These are phyloP conservation scores for Channa argus DNA, from an alignment of 2,113 vertebrate species.

Conservation along the genomic window DNA sequence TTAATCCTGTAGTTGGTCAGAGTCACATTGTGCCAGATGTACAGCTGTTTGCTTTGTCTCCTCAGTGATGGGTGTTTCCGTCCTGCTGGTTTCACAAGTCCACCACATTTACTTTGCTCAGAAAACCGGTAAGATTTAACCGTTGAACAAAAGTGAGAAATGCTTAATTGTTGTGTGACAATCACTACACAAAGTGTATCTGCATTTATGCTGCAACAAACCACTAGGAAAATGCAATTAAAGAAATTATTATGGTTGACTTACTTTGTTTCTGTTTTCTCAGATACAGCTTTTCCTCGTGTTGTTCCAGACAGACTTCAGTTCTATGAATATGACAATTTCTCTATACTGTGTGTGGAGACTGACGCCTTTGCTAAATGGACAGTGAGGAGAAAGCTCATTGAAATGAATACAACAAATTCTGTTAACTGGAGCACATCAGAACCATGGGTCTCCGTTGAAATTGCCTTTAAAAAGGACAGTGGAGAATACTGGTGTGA, in stretches of 20 bases:
- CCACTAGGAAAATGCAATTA: no score
- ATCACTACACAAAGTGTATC: no score
- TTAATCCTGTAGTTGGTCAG: no score
- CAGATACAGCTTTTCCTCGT: conserved; percentile 6
- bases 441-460: neutral
- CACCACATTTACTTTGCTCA: neutral
- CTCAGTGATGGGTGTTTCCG: neutral
- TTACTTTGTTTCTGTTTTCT: neutral
- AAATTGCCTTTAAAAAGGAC: rapidly evolving
- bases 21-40: neutral
- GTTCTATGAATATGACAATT: neutral
- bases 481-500: conserved; percentile 54
- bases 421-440: rapidly evolving
- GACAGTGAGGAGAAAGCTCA: conserved; percentile 12
- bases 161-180: no score
- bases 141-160: no score
- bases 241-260: no score
- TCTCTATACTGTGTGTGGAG: neutral
- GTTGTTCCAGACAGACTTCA: conserved; percentile 17
- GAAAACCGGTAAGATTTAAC: neutral
- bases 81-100: neutral
- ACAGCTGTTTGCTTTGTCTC: neutral
- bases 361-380: neutral
- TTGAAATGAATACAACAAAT: rapidly evolving
- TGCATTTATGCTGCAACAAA: no score